Conservation (phyloP, 2,113 vertebrate species). For the Delphinapterus leucas region DNA sequence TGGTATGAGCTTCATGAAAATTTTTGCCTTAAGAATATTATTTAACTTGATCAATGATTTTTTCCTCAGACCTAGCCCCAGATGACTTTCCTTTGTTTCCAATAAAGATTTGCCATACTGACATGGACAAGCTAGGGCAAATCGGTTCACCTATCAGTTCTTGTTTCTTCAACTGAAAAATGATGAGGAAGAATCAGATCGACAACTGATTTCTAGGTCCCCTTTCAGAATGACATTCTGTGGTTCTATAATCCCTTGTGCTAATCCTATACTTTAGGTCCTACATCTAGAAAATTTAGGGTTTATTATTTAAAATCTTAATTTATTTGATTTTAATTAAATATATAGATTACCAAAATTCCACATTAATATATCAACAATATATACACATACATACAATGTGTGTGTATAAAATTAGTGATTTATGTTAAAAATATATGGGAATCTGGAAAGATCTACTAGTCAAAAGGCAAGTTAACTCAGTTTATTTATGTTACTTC, state of each 20-base stretch:
- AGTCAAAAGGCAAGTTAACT: background rate
- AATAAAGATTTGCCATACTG: background rate
- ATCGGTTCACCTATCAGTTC: background rate
- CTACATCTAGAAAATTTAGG: background rate
- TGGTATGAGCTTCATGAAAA: background rate
- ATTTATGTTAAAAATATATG: background rate
- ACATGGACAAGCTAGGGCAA: background rate
- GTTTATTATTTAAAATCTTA: background rate
- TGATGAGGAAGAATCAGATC: background rate
- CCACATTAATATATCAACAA: background rate
- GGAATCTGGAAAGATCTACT: background rate
- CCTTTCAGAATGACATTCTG: background rate
- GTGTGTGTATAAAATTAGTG: background rate
- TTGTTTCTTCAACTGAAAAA: background rate
- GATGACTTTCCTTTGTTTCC: background rate
- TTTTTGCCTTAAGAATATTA: background rate
- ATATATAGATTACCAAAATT: constrained; percentile 5
- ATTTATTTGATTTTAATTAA: background rate
- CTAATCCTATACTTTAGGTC: background rate
- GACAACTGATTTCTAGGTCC: background rate
- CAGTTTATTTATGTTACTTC: background rate
- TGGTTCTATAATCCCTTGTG: background rate
- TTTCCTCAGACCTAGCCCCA: background rate
- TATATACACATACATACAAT: background rate
- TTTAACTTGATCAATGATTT: background rate